Conservation (phyloP, 2,797 vertebrate species). For the Tiaroga cobitis region DNA sequence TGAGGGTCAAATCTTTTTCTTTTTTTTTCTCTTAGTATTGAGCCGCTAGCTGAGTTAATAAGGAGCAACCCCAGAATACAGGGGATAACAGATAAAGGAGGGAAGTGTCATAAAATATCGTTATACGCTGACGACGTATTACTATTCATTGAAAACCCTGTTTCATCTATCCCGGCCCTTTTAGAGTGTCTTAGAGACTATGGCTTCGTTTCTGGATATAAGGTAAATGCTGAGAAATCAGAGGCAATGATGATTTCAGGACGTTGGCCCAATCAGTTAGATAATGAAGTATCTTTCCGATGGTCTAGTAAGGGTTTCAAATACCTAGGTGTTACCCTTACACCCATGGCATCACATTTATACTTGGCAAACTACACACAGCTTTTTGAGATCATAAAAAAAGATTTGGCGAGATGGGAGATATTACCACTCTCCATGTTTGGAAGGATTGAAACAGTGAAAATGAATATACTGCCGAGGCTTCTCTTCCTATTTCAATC, state of each 20-base stretch:
- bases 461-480: no score
- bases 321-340: background rate
- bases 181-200: background rate
- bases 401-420: background rate
- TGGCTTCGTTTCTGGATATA: constrained; percentile 1
- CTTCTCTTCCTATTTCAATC: no score
- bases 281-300: background rate
- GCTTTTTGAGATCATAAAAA: background rate
- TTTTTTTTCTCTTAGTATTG: constrained; percentile 44
- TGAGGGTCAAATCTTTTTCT: no score
- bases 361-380: background rate
- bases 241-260: background rate
- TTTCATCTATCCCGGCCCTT: background rate
- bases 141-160: background rate
- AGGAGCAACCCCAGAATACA: constrained; percentile 7
- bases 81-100: constrained; percentile 22
- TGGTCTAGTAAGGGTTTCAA: background rate
- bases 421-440: background rate
- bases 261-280: background rate
- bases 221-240: background rate
- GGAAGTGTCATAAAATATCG: no score
- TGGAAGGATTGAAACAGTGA: no score
- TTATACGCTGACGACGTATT: background rate
- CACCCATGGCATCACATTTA: background rate
- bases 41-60: constrained; percentile 44